Evolutionary conservation across 1,140 invertebrate genomes (phyloP).

Genomic region (Drosophila dunni): DNA sequence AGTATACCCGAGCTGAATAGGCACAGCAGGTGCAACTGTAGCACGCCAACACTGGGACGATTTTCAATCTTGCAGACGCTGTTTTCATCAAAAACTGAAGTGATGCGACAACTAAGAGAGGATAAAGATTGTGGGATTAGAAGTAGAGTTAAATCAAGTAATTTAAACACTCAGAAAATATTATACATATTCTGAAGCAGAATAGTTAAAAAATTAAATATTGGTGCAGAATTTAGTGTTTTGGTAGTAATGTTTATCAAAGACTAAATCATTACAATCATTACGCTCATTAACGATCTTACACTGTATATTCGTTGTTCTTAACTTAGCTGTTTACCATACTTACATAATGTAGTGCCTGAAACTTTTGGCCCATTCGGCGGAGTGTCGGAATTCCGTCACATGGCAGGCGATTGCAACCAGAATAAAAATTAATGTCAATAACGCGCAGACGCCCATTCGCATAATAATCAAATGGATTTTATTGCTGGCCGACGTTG

Average conservation of each 20-base stretch:
- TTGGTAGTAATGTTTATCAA: too few relatives aligned
- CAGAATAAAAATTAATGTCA: conserved; percentile 90
- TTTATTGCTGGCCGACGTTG: conserved; percentile 91
- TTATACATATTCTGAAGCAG: too few relatives aligned
- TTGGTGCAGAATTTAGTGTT: too few relatives aligned
- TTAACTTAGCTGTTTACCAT: too few relatives aligned
- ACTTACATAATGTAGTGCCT: conserved; percentile 93
- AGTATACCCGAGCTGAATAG: conserved; percentile 93
- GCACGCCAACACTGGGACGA: conserved; percentile 91
- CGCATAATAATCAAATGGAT: conserved; percentile 93
- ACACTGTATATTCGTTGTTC: too few relatives aligned
- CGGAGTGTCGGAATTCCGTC: conserved; percentile 91
- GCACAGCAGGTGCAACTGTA: conserved; percentile 92
- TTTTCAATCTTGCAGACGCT: conserved; percentile 87
- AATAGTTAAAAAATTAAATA: too few relatives aligned
- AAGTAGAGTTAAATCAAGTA: too few relatives aligned
- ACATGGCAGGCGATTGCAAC: conserved; percentile 92
- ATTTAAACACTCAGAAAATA: too few relatives aligned
- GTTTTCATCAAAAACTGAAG: conserved; percentile 85
- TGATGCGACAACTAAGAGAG: conserved; percentile 87
- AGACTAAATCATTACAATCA: too few relatives aligned
- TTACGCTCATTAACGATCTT: too few relatives aligned
- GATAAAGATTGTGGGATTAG: background rate
- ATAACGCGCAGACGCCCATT: conserved; percentile 90
- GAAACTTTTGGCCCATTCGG: conserved; percentile 90